Percentiles rank a stretch among this genome's conserved stretches.
phyloP scores from a whole-genome alignment of 2,797 vertebrate species.

The Hapalemur alaotrensis region DNA sequence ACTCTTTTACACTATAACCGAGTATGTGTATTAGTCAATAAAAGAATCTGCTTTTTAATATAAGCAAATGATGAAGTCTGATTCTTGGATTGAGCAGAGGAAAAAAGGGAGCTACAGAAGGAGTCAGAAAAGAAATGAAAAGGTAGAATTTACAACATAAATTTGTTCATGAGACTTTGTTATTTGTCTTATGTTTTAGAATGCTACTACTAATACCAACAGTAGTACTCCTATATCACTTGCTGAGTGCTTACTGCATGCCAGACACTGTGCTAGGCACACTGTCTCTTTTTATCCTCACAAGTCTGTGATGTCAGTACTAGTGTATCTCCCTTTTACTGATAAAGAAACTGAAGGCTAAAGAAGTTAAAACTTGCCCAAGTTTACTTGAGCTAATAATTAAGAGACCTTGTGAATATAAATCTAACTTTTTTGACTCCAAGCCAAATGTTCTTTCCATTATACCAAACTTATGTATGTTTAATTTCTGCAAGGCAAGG shows the following conservation, averaged over 20 bases:
- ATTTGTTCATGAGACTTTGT: not conserved
- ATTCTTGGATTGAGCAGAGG: not conserved
- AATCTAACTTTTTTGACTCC: not conserved
- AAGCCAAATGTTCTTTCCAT: not conserved
- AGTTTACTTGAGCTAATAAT: not conserved
- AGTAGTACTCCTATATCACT: not conserved
- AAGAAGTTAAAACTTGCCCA: constrained; percentile 25
- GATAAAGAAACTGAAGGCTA: not conserved
- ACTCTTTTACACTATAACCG: not conserved
- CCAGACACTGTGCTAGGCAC: too few species aligned
- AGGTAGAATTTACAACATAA: not conserved
- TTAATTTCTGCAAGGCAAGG: constrained; percentile 41
- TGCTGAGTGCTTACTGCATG: not conserved
- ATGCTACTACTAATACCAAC: not conserved
- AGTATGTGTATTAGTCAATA: not conserved
- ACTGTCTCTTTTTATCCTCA: not conserved
- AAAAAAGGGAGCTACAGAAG: not conserved
- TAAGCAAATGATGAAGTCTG: not conserved
- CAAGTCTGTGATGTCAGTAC: not conserved
- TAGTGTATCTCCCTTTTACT: not conserved
- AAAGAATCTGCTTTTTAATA: not conserved
- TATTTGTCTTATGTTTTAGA: not conserved
- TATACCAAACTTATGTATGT: constrained; percentile 2
- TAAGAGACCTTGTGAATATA: not conserved
- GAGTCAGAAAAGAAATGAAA: not conserved